Evolutionary conservation across 1,140 invertebrate genomes (phyloP).

Genomic region (Lethrus apterus): DNA sequence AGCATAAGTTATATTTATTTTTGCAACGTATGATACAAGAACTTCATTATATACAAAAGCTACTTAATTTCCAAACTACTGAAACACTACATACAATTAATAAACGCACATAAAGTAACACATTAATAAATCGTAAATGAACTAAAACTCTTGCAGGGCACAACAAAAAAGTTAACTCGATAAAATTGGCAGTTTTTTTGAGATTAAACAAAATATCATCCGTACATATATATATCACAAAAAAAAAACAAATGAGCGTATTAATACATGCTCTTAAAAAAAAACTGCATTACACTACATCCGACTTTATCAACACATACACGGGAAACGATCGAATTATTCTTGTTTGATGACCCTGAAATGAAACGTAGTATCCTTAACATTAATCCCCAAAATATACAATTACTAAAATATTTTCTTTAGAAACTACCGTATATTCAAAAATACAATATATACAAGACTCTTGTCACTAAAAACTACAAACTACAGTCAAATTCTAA

Average conservation of each 20-base stretch:
- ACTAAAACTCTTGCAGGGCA: conserved; percentile 1
- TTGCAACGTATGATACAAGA: conserved; percentile 12
- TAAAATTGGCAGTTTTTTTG: neutral
- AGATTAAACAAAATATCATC: neutral
- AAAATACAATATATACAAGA: conserved; percentile 13
- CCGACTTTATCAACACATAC: too few species aligned
- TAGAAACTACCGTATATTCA: conserved; percentile 9
- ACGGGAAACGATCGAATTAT: too few species aligned
- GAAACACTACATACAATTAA: conserved; percentile 2
- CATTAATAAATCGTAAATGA: neutral
- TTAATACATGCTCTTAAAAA: too few species aligned
- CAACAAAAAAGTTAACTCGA: neutral
- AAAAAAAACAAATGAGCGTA: neutral
- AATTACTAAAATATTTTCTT: conserved; percentile 2
- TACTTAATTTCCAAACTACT: conserved; percentile 8
- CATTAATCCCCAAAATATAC: conserved; percentile 12
- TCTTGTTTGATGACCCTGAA: too few species aligned
- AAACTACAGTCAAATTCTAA: conserved; percentile 3
- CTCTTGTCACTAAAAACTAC: neutral
- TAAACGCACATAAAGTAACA: conserved; percentile 1
- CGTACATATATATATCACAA: neutral
- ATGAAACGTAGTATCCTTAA: neutral
- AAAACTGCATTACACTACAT: too few species aligned
- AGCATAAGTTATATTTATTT: conserved; percentile 10
- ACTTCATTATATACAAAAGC: conserved; percentile 10